Conservation (phyloP, 2,113 vertebrate genomes). For the Bostrychus sinensis region DNA sequence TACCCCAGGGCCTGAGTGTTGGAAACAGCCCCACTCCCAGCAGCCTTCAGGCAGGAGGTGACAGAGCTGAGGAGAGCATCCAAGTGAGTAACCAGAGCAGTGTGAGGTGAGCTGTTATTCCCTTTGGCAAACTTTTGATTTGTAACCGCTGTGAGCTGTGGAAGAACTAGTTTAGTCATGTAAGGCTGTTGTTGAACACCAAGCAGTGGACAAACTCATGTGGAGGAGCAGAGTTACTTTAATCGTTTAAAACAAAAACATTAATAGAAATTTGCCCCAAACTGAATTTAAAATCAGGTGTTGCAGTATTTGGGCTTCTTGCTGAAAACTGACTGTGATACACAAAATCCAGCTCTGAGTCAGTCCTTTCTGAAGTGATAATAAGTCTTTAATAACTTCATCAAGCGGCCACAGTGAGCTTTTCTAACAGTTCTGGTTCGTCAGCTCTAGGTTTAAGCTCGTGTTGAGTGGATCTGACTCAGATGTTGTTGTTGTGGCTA, state of each 20-base stretch:
- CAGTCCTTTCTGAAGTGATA: constrained; percentile 24
- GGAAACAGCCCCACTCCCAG: not conserved
- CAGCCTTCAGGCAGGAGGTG: not conserved
- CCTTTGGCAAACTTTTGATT: constrained; percentile 30
- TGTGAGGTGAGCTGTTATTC: constrained; percentile 16
- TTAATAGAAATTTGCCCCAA: too few species aligned
- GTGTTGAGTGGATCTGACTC: not conserved
- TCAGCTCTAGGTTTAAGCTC: not conserved
- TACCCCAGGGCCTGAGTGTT: not conserved
- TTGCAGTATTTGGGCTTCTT: not conserved
- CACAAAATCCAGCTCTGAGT: constrained; percentile 19
- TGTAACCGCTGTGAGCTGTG: not conserved
- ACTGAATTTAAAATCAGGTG: not conserved
- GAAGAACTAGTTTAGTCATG: constrained; percentile 50
- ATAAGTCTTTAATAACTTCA: not conserved
- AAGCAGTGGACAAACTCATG: not conserved
- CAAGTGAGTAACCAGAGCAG: not conserved
- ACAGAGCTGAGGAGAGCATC: not conserved
- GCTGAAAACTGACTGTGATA: constrained; percentile 4
- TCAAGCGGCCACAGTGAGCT: constrained; percentile 3
- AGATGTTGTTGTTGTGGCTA: not conserved
- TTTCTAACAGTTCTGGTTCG: constrained; percentile 6
- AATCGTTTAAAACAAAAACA: not conserved
- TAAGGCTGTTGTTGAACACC: not conserved
- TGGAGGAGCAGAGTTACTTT: not conserved